Conservation (phyloP, 2,113 vertebrate genomes). For the Engraulis encrasicolus region DNA sequence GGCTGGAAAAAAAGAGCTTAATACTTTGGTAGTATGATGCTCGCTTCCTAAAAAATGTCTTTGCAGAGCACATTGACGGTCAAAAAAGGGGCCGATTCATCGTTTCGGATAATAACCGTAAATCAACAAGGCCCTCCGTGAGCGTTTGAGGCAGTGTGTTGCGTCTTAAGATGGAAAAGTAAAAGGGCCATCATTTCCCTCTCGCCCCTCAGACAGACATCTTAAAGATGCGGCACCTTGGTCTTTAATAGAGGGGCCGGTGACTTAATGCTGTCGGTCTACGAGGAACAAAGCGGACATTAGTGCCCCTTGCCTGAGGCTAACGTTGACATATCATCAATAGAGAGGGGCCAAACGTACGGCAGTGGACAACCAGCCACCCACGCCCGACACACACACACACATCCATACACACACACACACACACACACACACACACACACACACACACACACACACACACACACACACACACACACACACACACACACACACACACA, state of each 20-base stretch:
- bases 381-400: neutral
- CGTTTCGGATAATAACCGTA: neutral
- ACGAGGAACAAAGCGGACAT: constrained; percentile 37
- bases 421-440: too few relatives aligned
- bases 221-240: constrained; percentile 19
- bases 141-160: neutral
- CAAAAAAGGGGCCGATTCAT: neutral
- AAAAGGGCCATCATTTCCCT: neutral
- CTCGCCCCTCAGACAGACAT: constrained; percentile 19
- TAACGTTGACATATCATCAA: constrained; percentile 35
- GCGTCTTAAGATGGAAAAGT: neutral
- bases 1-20: neutral
- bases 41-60: neutral
- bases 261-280: constrained; percentile 46
- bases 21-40: neutral
- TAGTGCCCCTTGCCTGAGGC: constrained; percentile 31
- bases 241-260: constrained; percentile 21
- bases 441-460: too few relatives aligned
- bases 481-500: too few relatives aligned
- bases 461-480: too few relatives aligned
- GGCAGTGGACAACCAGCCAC: constrained; percentile 29
- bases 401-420: too few relatives aligned
- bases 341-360: constrained; percentile 38
- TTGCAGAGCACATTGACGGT: neutral
- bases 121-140: neutral